A percentile compares a stretch with the other conserved stretches of the same genome.
Evolutionary conservation across 2,888 invertebrate genomes (phyloP).

Genomic region (Oligia fasciuncula): DNA sequence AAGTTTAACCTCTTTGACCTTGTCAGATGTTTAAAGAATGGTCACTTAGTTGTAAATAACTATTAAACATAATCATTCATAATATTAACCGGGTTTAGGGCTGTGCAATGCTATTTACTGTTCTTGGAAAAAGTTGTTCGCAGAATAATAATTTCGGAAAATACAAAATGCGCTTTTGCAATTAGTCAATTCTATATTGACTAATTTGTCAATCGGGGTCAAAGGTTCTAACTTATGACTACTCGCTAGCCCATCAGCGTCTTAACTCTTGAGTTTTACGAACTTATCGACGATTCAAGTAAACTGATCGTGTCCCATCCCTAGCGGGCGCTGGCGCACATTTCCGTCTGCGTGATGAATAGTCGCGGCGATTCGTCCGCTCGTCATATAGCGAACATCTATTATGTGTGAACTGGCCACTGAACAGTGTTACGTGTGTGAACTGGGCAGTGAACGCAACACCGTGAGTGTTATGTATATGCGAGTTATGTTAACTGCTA

Average conservation of each 20-base stretch:
- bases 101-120: neutral
- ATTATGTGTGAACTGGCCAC: conserved; percentile 55
- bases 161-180: neutral
- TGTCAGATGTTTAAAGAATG: neutral
- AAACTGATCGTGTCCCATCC: conserved; percentile 15
- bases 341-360: conserved; percentile 70
- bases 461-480: conserved; percentile 8
- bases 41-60: neutral
- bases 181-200: too few species aligned
- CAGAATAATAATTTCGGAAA: neutral
- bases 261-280: neutral
- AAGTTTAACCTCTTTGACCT: neutral
- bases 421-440: conserved; percentile 17
- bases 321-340: conserved; percentile 65
- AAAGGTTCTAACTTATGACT: neutral
- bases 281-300: conserved; percentile 15
- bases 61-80: neutral
- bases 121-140: neutral
- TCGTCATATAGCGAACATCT: conserved; percentile 60
- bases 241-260: neutral
- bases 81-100: neutral
- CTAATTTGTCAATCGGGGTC: too few species aligned
- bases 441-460: conserved; percentile 2
- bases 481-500: conserved; percentile 3
- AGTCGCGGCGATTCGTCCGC: conserved; percentile 63